Base-by-base conservation (phyloP, 2,113 vertebrate genomes). In the Coryphaenoides rupestris region DNA sequence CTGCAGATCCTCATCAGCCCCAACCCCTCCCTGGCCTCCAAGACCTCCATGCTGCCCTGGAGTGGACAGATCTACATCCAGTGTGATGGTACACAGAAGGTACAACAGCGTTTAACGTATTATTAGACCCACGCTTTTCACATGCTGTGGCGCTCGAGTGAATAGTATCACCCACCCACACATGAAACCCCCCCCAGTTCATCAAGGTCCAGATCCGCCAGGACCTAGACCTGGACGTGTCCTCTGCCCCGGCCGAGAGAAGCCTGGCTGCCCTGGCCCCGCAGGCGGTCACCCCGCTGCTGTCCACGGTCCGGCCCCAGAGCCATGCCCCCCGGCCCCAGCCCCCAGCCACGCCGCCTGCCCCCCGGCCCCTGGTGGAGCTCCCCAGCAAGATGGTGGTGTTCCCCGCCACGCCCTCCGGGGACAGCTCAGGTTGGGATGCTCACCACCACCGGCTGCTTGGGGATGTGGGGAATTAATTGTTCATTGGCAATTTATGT, bases 1-100 rank as follows among this genome's bases (percentile, higher is more conserved):
- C 72, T 93, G 58, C 76, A 93, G 73, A 94, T 99, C 84, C 80
- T 95, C 63, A 93, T 99, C 82, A 98, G 95, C 76, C 95, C 97
- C 55, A 98, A 94, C 84, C 92, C 93, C 0, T 94, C 94, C 2
- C 73, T 97, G 62, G 91, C 92, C 28, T 87, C 81, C 70, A 98
- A 91, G 52, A 75, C 87, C 28, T 83, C 88, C 7, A 28, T 92
- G 82, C 83, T 96, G 70, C 96, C 96, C 4, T 99, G 97, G 97
- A 94, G 86, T 69, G 97, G 97, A 24, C 88, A 94, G 58, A 87
- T 99, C 58, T 98, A 93, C 66, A 67, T 98, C 52, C 91, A 90
- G 75, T 94, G 93, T 90, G 93, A 93, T 55, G 69, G 82, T 54
- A 89, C 89, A 64, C 93, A 94, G 76, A 96, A 96, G 94, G 97